phyloP scores from a whole-genome alignment of 2,888 invertebrate genomes.

The Philonicus albiceps region DNA sequence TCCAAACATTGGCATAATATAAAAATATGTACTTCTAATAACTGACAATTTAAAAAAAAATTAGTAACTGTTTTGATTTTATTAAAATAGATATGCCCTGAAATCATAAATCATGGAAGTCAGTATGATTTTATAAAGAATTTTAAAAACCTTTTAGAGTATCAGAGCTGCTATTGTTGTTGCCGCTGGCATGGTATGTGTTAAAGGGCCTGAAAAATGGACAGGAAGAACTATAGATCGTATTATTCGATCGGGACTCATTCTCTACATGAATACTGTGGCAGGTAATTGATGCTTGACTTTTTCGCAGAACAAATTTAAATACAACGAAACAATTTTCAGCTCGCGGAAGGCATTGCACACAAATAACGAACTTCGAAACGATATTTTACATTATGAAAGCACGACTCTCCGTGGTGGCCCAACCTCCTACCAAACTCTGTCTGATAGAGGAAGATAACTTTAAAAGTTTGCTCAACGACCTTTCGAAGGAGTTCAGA shows the following conservation, averaged over 20 bases:
- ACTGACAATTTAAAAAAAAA: too few species aligned
- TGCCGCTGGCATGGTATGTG: slow-evolving; percentile 45
- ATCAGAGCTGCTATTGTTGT: slow-evolving; percentile 49
- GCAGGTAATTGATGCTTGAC: not conserved
- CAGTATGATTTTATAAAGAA: not conserved
- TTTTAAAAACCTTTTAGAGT: slow-evolving; percentile 43
- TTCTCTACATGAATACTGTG: not conserved
- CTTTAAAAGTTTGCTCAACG: not conserved
- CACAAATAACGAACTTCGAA: not conserved
- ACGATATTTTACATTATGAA: not conserved
- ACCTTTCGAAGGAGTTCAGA: not conserved
- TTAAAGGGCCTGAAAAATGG: slow-evolving; percentile 46
- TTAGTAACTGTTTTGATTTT: too few species aligned
- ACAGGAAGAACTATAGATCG: slow-evolving; percentile 46
- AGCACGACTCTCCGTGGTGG: not conserved
- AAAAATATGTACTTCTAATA: too few species aligned
- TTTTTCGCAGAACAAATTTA: not conserved
- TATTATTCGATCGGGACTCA: not conserved
- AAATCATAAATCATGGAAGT: too few species aligned
- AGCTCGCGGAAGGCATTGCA: not conserved
- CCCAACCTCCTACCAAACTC: not conserved
- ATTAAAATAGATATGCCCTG: too few species aligned
- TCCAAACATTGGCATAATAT: too few species aligned
- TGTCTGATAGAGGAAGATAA: not conserved
- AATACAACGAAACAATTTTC: not conserved